Percentiles rank a stretch among this genome's conserved stretches.
Conservation (phyloP, 2,113 vertebrate species). For the Bujurquina vittata region DNA sequence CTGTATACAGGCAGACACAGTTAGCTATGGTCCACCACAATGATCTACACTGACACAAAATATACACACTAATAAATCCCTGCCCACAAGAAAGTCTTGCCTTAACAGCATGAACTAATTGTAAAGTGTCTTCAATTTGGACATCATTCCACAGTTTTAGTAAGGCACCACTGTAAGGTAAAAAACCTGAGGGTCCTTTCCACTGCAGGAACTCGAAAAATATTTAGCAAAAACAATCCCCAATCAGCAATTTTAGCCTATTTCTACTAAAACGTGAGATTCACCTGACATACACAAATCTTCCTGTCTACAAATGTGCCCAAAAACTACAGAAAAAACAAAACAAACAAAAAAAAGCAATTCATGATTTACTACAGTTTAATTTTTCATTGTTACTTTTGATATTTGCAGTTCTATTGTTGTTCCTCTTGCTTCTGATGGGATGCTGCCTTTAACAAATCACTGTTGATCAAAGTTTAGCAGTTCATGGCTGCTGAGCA, state of each 20-base stretch:
- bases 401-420: not conserved
- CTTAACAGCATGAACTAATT: not conserved
- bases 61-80: conserved; percentile 5
- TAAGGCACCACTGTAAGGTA: not conserved
- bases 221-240: not conserved
- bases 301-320: no score
- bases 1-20: conserved; percentile 77
- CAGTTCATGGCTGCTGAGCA: no score
- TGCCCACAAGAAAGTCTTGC: conserved; percentile 1
- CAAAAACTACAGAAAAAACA: accelerated
- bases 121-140: not conserved
- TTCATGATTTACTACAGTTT: not conserved
- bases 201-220: not conserved
- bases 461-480: no score
- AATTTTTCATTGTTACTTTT: no score
- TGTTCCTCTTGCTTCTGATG: not conserved
- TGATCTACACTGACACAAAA: conserved; percentile 49
- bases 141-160: not conserved
- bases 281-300: not conserved
- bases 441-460: no score
- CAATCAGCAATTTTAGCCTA: not conserved
- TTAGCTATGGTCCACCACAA: conserved; percentile 62
- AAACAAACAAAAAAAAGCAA: not conserved
- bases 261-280: not conserved
- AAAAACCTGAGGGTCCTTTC: not conserved